These are phyloP conservation scores for Indicator maculatus DNA, from an alignment of 2,113 vertebrate genomes.

Conservation along the genomic window DNA sequence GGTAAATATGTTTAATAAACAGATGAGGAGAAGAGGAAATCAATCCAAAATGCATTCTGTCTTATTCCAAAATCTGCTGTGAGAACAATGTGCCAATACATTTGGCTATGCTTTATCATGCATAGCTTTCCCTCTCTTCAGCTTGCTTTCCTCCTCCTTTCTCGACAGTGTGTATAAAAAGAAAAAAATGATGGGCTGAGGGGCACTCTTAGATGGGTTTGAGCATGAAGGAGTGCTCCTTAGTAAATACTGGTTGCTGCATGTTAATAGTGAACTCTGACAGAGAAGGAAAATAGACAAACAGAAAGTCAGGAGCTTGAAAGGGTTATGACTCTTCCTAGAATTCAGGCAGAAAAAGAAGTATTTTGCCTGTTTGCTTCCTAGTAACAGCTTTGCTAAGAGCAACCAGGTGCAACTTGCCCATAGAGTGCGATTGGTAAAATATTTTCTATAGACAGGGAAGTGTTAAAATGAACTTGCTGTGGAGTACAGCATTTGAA, in stretches of 20 bases:
- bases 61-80: background rate
- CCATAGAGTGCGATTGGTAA: background rate
- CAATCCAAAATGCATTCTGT: background rate
- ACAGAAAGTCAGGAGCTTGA: background rate
- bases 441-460: background rate
- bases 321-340: background rate
- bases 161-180: background rate
- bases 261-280: background rate
- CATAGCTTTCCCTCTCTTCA: background rate
- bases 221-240: background rate
- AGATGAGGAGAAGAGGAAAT: background rate
- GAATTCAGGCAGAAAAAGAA: background rate
- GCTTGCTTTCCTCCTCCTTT: background rate
- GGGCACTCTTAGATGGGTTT: no score
- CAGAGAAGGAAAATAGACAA: background rate
- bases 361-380: background rate
- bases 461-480: constrained; percentile 3
- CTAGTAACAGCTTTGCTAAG: background rate
- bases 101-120: background rate
- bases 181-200: background rate
- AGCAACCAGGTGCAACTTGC: background rate
- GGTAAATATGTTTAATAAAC: background rate
- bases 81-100: background rate
- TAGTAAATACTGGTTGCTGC: no score
- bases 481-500: background rate